Evolutionary conservation across 2,888 invertebrate genomes (phyloP), one percentile per base, ranked within the genome.

Genomic region (Sesia apiformis): DNA sequence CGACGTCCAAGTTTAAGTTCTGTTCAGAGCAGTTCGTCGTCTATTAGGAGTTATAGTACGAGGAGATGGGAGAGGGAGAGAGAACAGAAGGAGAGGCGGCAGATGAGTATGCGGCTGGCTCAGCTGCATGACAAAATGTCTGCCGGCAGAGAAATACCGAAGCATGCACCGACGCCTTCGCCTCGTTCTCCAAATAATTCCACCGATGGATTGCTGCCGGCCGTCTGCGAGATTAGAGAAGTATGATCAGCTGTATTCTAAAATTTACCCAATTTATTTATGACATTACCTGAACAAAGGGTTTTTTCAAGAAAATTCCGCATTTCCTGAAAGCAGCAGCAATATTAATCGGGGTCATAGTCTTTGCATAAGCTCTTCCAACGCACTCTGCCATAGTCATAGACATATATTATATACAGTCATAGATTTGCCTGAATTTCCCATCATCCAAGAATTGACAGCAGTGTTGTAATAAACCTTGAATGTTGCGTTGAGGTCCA

Each of bases 1-100:
- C 92, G 96, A 91, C 93, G 96, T 90, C 95, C 96, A 89, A 95
- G 96, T 91, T 90, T 96, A 91, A 94, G 94, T 64, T 96, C 96
- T 61, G 91, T 96, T 69, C 96, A 96, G 78, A 96, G 96, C 90
- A 94, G 93, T 77, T 93, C 93, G 66, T 95, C 94, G 59, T 96
- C 96, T 53, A 92, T 95, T 61, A 92, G 94, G 74, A 96, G 95
- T 82, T 96, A 95, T 84, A 95, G 95, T 74, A 92, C 94, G 65
- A 92, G 93, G 76, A 91, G 94, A 60, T 94, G 95, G 82, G 96
- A 96, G 77, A 91, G 93, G 65, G 96, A 96, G 73, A 84, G 94
- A 56, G 95, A 94, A 74, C 94, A 95, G 76, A 95, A 95, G 76
- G 95, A 95, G 73, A 92, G 94, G 70, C 86, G 95, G 53, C 95